Evolutionary conservation across 2,113 vertebrate species (phyloP), one percentile per base, ranked within the genome.

Genomic region (Ondatra zibethicus): DNA sequence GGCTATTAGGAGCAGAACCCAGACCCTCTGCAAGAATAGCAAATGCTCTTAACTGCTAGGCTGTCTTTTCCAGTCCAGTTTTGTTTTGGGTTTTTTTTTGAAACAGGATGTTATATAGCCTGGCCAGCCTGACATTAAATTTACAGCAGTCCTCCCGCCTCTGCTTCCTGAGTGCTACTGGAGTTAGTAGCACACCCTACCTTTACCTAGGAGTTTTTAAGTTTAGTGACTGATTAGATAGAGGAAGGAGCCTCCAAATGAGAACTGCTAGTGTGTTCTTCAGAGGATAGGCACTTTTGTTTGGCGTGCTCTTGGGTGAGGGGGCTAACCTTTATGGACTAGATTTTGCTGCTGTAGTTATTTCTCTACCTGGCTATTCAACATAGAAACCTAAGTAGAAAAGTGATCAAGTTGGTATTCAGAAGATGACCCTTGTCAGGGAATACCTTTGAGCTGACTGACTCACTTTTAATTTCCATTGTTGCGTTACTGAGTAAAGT

Each of bases 271-370:
- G 10, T 61, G 5, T 16, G 1, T 63, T 89, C 55, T 91, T 70
- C 89, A 39, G 50, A 86, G 61, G 31, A 75, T 27, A 92, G 55
- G 65, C 68, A 1, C 66, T 78, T 96, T 55, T 27, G 55, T 94
- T 94, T 78, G 95, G 63, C 39, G 45, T 0, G 55, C 3, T 29
- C 16, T 89, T 1, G 2, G 33, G 7, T 36, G 76, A 45, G 42
- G 16, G 16, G 39, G 11, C 45, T 77, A 73, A n/a, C 39, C 58
- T 50, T 92, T 78, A 11, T 73, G 16, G 88, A 21, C 27, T 82
- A 13, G 19, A 36, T 95, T 97, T 96, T 93, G 45, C 52, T 94
- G 58, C 63, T 55, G n/a, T 80, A 27, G 75, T 55, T 66, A 13
- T 61, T 95, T 95, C 17, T 93, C 42, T 89, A 1, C 25, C 94